Base-by-base conservation (phyloP, 2,888 invertebrate genomes). In the Linnaemya tessellans region DNA sequence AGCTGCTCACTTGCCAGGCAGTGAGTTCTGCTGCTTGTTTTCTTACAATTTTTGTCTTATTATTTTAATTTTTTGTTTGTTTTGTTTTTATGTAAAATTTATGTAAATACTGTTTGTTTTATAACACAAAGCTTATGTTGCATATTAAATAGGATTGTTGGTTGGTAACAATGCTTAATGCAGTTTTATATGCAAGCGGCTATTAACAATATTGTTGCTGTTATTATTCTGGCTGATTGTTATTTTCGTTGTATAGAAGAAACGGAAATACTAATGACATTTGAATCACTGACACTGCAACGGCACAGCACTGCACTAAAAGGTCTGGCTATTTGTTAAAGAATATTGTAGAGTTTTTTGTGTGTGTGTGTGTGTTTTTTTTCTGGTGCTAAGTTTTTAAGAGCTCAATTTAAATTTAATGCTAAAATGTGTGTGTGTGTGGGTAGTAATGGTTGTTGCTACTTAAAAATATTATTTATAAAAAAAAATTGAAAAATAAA, bases 81-180 rank as follows among this genome's bases (percentile, higher is more conserved):
- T 43, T 43, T 51, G 11, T 70, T 56, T 77, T 85, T 82, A 82
- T 85, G 82, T 85, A 80, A 75, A 82, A 80, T 85, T 82, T 85
- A 85, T 85, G 85, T 85, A 82, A 85, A 85, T 82, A 43, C 71
- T 74, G 35, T 81, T 80, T 74, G 68, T 85, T 85, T 85, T 82
- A 85, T 82, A 85, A 85, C 82, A 82, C 79, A 85, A 82, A 82
- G 85, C 85, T 82, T 85, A 85, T 85, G 85, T 75, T 85, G 85
- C 85, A 85, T 85, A 85, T 85, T 85, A 85, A 85, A 85, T 77
- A 85, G 79, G 67, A 83, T 74, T 67, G 77, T n/a, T 73, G 35
- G 77, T 75, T 74, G 67, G 43, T 71, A 51, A 70, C 58, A 78
- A 65, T 74, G 30, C 25, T 68, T 62, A 74, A 56, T 80, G 73